Evolutionary conservation across 2,888 invertebrate species (phyloP).

Genomic region (Galeruca laticollis): DNA sequence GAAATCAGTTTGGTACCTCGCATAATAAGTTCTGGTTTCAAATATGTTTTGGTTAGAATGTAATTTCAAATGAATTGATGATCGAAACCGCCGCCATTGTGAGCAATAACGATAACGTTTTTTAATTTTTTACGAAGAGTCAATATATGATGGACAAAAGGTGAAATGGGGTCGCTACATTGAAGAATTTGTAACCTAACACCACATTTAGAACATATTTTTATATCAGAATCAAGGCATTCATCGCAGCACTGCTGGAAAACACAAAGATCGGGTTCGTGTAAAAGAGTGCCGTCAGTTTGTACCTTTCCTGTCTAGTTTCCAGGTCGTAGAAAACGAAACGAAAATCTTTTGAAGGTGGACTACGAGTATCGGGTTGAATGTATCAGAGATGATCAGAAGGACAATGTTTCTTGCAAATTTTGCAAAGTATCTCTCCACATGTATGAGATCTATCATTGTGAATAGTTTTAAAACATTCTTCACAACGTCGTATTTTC

Average conservation of each 20-base stretch:
- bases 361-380: slow-evolving; percentile 18
- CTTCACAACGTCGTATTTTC: slow-evolving; percentile 13
- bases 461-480: slow-evolving; percentile 29
- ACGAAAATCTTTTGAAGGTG: slow-evolving; percentile 29
- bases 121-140: slow-evolving; percentile 30
- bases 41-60: slow-evolving; percentile 35
- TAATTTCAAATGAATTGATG: slow-evolving; percentile 39
- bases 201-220: slow-evolving; percentile 19
- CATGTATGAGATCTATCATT: slow-evolving; percentile 27
- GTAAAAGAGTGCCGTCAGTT: slow-evolving; percentile 22
- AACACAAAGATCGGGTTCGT: slow-evolving; percentile 40
- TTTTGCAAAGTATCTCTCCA: slow-evolving; percentile 29
- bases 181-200: slow-evolving; percentile 16
- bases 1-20: slow-evolving; percentile 44
- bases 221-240: not conserved
- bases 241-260: slow-evolving; percentile 10
- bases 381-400: slow-evolving; percentile 40
- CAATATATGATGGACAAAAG: slow-evolving; percentile 18
- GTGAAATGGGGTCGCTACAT: slow-evolving; percentile 1
- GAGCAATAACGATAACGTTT: slow-evolving; percentile 32
- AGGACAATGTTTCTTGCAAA: slow-evolving; percentile 31
- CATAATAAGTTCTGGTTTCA: slow-evolving; percentile 41
- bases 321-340: slow-evolving; percentile 50
- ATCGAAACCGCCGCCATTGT: slow-evolving; percentile 38
- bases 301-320: slow-evolving; percentile 36